Conservation (phyloP, 2,888 invertebrate genomes). For the Hedychridium roseum region DNA sequence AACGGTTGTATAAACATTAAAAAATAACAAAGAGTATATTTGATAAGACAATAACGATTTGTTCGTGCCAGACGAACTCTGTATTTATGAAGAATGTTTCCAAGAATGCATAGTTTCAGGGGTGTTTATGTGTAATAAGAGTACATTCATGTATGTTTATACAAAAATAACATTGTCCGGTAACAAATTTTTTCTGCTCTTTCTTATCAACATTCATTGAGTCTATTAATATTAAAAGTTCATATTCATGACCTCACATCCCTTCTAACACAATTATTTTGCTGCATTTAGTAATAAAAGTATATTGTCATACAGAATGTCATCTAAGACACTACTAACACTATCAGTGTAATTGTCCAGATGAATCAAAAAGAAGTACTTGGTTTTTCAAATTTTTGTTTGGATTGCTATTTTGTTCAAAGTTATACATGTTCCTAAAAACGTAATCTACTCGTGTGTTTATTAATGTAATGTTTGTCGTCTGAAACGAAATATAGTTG, state of each 20-base stretch:
- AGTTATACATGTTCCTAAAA: too few relatives aligned
- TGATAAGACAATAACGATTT: slow-evolving; percentile 15
- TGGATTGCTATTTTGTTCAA: too few relatives aligned
- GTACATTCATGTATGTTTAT: slow-evolving; percentile 3
- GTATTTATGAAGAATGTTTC: slow-evolving; percentile 38
- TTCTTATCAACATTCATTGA: background rate
- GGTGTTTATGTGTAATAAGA: slow-evolving; percentile 13
- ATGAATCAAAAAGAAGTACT: too few relatives aligned
- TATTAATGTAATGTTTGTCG: too few relatives aligned
- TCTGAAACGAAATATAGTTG: too few relatives aligned
- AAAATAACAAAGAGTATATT: slow-evolving; percentile 25
- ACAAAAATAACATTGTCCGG: slow-evolving; percentile 1
- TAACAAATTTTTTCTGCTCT: background rate
- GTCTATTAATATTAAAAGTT: background rate
- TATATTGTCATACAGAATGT: too few relatives aligned
- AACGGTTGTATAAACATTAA: slow-evolving; percentile 22
- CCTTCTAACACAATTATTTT: too few relatives aligned
- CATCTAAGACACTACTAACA: too few relatives aligned
- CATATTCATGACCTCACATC: background rate
- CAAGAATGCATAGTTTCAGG: slow-evolving; percentile 40
- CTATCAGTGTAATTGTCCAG: too few relatives aligned
- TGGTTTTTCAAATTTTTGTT: too few relatives aligned
- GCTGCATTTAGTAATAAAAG: too few relatives aligned
- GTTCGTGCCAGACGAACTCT: slow-evolving; percentile 40
- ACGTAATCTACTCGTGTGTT: too few relatives aligned